phyloP scores from a whole-genome alignment of 2,113 vertebrate species.

The Uropsilus gracilis region DNA sequence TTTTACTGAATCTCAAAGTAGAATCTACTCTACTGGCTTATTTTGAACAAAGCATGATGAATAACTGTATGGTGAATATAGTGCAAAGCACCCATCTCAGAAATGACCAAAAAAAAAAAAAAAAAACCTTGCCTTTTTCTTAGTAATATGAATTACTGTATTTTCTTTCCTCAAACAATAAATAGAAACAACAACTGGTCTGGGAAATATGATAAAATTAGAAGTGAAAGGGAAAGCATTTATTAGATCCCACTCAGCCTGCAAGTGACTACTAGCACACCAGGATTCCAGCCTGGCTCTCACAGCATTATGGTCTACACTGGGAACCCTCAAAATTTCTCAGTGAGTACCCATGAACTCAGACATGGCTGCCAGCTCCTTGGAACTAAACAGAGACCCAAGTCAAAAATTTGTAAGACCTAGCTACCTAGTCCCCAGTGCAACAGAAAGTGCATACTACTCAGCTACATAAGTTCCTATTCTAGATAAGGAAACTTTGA shows the following conservation, averaged over 20 bases:
- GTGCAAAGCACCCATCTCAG: background rate
- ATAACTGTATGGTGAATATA: background rate
- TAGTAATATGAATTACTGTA: background rate
- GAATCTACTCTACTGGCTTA: background rate
- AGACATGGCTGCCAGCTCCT: no score
- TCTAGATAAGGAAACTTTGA: no score
- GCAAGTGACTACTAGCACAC: no score
- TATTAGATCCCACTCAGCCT: background rate
- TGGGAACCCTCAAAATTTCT: no score
- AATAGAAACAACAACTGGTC: background rate
- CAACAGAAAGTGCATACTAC: no score
- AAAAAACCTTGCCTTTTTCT: background rate
- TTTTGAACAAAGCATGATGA: background rate
- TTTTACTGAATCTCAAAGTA: background rate
- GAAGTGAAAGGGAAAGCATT: background rate
- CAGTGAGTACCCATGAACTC: no score
- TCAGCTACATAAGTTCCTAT: no score
- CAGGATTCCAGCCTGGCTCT: no score
- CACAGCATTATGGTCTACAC: no score
- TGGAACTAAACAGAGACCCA: no score
- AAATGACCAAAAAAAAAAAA: background rate
- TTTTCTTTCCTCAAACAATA: background rate
- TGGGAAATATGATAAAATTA: conserved; percentile 11
- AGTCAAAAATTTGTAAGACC: no score
- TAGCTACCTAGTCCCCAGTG: no score